A percentile compares a stretch with the other conserved stretches of the same genome.
phyloP scores from a whole-genome alignment of 2,113 vertebrate species.

The Naja naja region DNA sequence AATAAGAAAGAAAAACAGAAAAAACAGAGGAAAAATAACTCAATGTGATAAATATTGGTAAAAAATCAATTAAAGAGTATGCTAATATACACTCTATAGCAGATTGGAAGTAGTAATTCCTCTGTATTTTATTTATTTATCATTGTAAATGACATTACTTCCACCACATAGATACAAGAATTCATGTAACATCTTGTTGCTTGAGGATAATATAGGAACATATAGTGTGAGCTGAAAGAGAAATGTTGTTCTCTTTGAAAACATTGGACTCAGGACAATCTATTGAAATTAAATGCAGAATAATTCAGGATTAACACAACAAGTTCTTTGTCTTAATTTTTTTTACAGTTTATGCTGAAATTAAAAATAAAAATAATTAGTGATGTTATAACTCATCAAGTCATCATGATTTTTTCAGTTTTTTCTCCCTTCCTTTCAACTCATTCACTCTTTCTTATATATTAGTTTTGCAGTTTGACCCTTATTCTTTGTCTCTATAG shows the following conservation, averaged over 20 bases:
- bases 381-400: neutral
- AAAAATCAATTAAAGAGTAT: neutral
- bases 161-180: neutral
- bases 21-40: neutral
- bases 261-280: neutral
- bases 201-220: neutral
- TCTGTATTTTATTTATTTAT: neutral
- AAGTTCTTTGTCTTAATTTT: neutral
- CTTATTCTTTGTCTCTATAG: neutral
- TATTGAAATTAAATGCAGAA: neutral
- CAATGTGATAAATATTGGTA: neutral
- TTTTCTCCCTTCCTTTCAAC: neutral
- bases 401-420: neutral
- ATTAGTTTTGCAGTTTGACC: neutral
- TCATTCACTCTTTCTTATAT: neutral
- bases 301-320: neutral
- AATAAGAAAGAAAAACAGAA: neutral
- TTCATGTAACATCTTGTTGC: neutral
- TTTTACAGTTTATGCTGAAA: neutral
- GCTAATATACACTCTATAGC: neutral
- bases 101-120: neutral
- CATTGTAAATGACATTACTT: neutral
- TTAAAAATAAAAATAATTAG: neutral
- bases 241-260: too few species aligned
- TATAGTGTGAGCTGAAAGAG: neutral